A percentile compares a stretch with the other conserved stretches of the same genome.
phyloP scores from a whole-genome alignment of 2,113 vertebrate genomes.

The Tor tambroides region DNA sequence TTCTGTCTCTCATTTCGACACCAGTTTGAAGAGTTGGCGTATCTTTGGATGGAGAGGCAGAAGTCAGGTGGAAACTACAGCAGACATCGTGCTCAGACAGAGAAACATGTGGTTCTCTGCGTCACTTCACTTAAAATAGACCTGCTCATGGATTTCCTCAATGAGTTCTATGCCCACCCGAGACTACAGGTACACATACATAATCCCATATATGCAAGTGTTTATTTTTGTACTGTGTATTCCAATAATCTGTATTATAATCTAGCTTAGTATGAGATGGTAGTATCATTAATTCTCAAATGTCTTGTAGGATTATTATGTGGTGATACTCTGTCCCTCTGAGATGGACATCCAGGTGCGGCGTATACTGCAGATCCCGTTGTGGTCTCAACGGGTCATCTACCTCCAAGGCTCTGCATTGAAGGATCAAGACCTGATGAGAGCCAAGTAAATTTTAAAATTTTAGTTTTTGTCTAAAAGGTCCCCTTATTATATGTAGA shows the following conservation, averaged over 20 bases:
- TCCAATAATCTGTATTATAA: background rate
- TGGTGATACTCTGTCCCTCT: slow-evolving; percentile 96
- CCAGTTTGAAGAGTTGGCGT: too few species aligned
- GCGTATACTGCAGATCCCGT: slow-evolving; percentile 93
- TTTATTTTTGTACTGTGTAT: background rate
- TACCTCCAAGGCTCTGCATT: slow-evolving; percentile 97
- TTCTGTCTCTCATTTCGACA: too few species aligned
- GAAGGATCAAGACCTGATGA: slow-evolving; percentile 98
- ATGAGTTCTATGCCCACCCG: too few species aligned
- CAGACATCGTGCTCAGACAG: too few species aligned
- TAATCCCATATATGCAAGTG: background rate
- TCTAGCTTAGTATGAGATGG: background rate
- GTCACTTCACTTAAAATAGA: too few species aligned
- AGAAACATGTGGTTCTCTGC: too few species aligned
- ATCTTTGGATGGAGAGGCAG: too few species aligned
- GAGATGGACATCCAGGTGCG: slow-evolving; percentile 98
- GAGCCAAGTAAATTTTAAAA: slow-evolving; percentile 89
- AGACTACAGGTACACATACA: too few species aligned
- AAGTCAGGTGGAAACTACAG: too few species aligned
- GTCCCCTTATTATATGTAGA: background rate
- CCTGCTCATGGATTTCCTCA: too few species aligned
- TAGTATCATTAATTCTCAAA: slow-evolving; percentile 48
- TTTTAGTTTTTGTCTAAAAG: background rate
- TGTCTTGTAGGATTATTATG: slow-evolving; percentile 90
- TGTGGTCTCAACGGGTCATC: slow-evolving; percentile 98